Evolutionary conservation across 1,140 invertebrate species (phyloP).

Genomic region (Heliconius hewitsoni): DNA sequence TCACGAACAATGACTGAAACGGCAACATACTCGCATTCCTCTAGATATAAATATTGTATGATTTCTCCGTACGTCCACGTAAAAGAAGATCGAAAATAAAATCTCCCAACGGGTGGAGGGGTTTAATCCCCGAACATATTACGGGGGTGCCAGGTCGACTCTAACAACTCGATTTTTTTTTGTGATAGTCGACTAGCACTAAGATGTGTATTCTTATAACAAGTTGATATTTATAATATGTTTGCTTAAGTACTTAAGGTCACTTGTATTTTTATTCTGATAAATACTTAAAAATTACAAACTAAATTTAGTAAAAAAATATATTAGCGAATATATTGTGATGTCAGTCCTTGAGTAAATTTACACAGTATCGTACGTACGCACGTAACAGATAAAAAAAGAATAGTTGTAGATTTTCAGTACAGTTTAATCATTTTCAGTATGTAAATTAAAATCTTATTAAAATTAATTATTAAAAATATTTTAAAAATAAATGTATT

Average conservation of each 20-base stretch:
- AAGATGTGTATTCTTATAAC: conserved; percentile 19
- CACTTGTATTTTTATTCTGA: too few species aligned
- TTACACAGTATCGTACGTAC: too few species aligned
- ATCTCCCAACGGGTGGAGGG: conserved; percentile 59
- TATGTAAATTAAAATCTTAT: neutral
- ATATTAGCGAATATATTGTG: too few species aligned
- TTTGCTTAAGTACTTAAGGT: too few species aligned
- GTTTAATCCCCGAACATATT: conserved; percentile 72
- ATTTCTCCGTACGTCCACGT: conserved; percentile 50
- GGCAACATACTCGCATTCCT: conserved; percentile 25
- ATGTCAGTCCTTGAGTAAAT: too few species aligned
- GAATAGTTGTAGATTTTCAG: too few species aligned
- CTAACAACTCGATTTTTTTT: conserved; percentile 55
- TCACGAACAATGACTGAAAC: conserved; percentile 24
- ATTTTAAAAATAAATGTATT: neutral
- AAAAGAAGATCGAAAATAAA: conserved; percentile 73
- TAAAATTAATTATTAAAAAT: neutral
- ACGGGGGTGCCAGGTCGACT: conserved; percentile 62
- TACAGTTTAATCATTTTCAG: too few species aligned
- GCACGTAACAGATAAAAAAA: too few species aligned
- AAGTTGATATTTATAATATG: too few species aligned
- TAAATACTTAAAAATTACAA: too few species aligned
- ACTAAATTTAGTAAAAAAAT: too few species aligned
- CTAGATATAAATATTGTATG: conserved; percentile 34
- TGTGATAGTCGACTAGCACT: conserved; percentile 54